phyloP scores from a whole-genome alignment of 2,797 vertebrate species.

The Rhinoraja longicauda region DNA sequence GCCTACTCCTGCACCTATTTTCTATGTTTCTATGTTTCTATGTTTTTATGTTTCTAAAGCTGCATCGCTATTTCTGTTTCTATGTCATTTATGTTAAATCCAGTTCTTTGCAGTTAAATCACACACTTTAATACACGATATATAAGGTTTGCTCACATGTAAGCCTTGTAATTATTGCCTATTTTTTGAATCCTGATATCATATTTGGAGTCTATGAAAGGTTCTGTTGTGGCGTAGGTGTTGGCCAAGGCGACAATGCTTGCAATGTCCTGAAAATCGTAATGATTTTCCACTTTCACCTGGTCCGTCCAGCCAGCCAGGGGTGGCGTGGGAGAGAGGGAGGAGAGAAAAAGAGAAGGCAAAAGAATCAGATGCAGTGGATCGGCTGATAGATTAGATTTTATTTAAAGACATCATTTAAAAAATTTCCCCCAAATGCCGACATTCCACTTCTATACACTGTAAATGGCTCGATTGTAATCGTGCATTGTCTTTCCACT shows the following conservation, averaged over 20 bases:
- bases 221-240: slow-evolving; percentile 94
- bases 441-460: not conserved
- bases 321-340: not conserved
- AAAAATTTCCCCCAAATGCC: not conserved
- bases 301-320: slow-evolving; percentile 45
- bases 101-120: not conserved
- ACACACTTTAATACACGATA: not conserved
- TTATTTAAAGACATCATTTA: not conserved
- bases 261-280: slow-evolving; percentile 97
- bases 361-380: not conserved
- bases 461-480: too few relatives aligned
- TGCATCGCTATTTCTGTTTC: too few relatives aligned
- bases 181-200: slow-evolving; percentile 98
- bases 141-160: slow-evolving; percentile 75
- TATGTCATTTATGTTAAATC: not conserved
- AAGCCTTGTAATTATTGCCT: slow-evolving; percentile 91
- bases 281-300: slow-evolving; percentile 97
- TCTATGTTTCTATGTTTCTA: too few relatives aligned
- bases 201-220: slow-evolving; percentile 93
- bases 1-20: too few relatives aligned
- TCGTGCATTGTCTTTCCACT: too few relatives aligned
- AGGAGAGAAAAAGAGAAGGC: slow-evolving; percentile 2
- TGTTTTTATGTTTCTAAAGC: too few relatives aligned
- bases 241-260: slow-evolving; percentile 97
- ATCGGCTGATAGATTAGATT: not conserved